Evolutionary conservation across 64 coral and sea anemone genomes (phyloP).

Genomic region (Stichodactyla helianthus): DNA sequence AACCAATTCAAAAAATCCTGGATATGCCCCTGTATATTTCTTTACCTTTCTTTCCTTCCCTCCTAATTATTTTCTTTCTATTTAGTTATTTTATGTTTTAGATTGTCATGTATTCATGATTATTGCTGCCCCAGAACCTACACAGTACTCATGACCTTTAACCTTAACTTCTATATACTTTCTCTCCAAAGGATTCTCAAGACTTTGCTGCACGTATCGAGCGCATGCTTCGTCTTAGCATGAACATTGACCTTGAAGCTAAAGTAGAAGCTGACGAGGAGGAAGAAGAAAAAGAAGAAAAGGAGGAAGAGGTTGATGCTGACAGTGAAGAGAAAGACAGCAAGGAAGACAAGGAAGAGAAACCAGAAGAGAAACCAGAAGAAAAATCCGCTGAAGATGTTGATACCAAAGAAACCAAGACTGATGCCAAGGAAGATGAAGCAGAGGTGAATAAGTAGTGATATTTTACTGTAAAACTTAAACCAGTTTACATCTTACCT

Average conservation of each 20-base stretch:
- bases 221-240: slow-evolving; percentile 88
- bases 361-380: slow-evolving; percentile 25
- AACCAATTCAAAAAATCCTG: too few relatives aligned
- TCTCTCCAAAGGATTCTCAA: slow-evolving; percentile 52
- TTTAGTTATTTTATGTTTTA: background rate
- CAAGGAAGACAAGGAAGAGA: slow-evolving; percentile 47
- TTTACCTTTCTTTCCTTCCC: background rate
- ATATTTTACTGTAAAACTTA: background rate
- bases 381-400: slow-evolving; percentile 28
- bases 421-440: slow-evolving; percentile 82
- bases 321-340: slow-evolving; percentile 61
- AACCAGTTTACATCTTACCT: background rate
- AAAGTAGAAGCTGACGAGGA: slow-evolving; percentile 83
- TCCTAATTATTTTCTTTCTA: background rate
- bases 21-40: too few relatives aligned
- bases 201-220: slow-evolving; percentile 89
- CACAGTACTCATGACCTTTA: background rate
- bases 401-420: slow-evolving; percentile 48
- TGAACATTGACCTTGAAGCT: slow-evolving; percentile 82
- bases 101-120: too few relatives aligned
- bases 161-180: background rate
- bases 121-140: too few relatives aligned
- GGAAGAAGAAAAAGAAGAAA: slow-evolving; percentile 73
- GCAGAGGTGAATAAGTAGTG: slow-evolving; percentile 54
- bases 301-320: slow-evolving; percentile 70